phyloP scores from a whole-genome alignment of 92 coral and sea anemone genomes.

The Phenganax subtilis region DNA sequence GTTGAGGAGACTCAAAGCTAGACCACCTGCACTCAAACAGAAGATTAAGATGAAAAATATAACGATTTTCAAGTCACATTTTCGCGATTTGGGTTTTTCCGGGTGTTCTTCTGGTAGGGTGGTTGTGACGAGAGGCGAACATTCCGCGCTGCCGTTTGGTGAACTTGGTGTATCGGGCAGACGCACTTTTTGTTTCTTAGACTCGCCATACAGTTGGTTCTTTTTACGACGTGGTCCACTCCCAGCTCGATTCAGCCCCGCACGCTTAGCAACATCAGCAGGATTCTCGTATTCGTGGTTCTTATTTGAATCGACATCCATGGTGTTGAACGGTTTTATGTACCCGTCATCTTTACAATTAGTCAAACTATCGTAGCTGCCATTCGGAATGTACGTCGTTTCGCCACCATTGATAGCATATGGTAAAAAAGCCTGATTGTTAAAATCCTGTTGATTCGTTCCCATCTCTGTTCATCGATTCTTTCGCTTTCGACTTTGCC shows the following conservation, averaged over 20 bases:
- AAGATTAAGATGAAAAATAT: conserved; percentile 21
- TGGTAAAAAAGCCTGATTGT: conserved; percentile 23
- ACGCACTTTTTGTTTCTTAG: conserved; percentile 19
- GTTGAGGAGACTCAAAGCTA: conserved; percentile 24
- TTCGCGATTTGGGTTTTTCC: conserved; percentile 1
- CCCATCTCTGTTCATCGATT: neutral
- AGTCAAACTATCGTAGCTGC: neutral
- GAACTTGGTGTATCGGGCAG: conserved; percentile 27
- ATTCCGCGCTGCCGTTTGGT: conserved; percentile 22
- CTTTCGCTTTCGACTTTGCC: conserved; percentile 5
- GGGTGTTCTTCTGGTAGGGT: neutral
- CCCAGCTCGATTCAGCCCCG: conserved; percentile 32
- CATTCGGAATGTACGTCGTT: conserved; percentile 28
- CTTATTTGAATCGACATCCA: conserved; percentile 13
- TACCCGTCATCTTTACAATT: conserved; percentile 41
- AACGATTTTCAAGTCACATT: neutral
- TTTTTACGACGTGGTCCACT: conserved; percentile 36
- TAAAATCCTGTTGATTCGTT: conserved; percentile 26
- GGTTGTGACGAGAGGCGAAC: conserved; percentile 9
- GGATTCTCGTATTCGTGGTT: conserved; percentile 41
- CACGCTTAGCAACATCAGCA: conserved; percentile 32
- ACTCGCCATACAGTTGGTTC: conserved; percentile 28
- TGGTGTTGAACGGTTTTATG: conserved; percentile 19
- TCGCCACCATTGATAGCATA: conserved; percentile 19
- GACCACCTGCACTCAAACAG: conserved; percentile 5